Percentiles rank a stretch among this genome's conserved stretches.
phyloP scores from a whole-genome alignment of 2,888 invertebrate genomes.

The Balanococcus diminutus region DNA sequence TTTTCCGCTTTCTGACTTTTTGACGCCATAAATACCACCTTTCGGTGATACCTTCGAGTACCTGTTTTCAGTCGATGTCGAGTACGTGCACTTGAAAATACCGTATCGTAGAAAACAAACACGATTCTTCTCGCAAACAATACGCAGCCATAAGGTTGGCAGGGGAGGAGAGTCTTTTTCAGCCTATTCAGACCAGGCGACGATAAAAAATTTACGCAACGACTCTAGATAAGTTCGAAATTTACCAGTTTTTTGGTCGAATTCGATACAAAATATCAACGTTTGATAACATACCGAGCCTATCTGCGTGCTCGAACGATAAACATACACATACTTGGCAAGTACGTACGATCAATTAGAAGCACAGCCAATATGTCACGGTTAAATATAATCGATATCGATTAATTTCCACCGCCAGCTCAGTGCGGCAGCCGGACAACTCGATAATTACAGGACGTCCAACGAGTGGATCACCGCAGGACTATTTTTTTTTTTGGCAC shows the following conservation, averaged over 20 bases:
- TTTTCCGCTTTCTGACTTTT: no score
- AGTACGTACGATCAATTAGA: neutral
- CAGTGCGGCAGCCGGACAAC: neutral
- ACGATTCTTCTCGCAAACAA: neutral
- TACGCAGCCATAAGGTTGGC: neutral
- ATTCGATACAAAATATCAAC: neutral
- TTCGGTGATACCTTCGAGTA: no score
- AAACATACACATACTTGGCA: neutral
- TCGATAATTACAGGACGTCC: neutral
- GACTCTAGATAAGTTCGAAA: neutral
- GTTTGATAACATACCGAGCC: neutral
- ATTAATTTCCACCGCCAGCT: neutral
- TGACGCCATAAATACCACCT: no score
- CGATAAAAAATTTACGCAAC: neutral
- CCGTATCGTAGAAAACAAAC: neutral
- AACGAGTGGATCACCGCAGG: no score
- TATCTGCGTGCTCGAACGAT: neutral
- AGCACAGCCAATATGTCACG: neutral
- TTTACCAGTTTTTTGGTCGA: neutral
- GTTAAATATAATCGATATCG: neutral
- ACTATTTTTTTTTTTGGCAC: no score
- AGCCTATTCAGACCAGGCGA: neutral
- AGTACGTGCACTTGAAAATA: neutral
- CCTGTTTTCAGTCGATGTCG: neutral
- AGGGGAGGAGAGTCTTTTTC: neutral